A percentile compares a stretch with the other conserved stretches of the same genome.
Conservation (phyloP, 92 coral and sea anemone species). For the Plumapathes pennacea region DNA sequence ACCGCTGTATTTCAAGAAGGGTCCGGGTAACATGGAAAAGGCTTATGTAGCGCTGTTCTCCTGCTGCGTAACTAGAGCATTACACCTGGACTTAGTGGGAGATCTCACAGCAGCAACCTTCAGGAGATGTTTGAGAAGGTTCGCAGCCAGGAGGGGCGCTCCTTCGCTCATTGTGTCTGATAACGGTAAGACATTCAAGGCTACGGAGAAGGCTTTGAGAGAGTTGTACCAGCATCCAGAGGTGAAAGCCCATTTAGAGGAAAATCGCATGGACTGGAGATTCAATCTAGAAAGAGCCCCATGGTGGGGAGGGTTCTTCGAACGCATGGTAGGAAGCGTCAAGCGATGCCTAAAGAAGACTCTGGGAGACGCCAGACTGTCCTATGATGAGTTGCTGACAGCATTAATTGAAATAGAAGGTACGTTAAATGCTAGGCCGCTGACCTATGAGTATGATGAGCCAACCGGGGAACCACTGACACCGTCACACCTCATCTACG, state of each 20-base stretch:
- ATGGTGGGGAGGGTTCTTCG: conserved; percentile 19
- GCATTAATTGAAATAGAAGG: conserved; percentile 7
- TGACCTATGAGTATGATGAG: conserved; percentile 16
- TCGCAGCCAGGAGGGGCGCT: conserved; percentile 12
- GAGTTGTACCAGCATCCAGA: conserved; percentile 2
- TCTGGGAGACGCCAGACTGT: conserved; percentile 18
- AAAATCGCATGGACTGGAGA: conserved; percentile 4
- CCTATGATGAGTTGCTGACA: conserved; percentile 20
- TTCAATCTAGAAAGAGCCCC: conserved; percentile 11
- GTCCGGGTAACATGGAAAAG: background rate
- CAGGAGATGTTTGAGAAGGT: conserved; percentile 14
- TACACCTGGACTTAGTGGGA: conserved; percentile 18
- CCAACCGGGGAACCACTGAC: conserved; percentile 16
- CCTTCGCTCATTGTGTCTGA: conserved; percentile 31
- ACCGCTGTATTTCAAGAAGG: conserved; percentile 15
- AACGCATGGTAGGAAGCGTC: conserved; percentile 27
- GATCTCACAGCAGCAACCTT: conserved; percentile 10
- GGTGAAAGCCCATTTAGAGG: background rate
- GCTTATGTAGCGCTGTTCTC: conserved; percentile 21
- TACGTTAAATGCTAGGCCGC: conserved; percentile 19
- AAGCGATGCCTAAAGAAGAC: conserved; percentile 17
- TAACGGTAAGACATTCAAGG: conserved; percentile 27
- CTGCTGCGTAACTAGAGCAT: conserved; percentile 38
- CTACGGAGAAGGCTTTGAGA: conserved; percentile 1
- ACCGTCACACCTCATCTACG: conserved; percentile 17